Conservation (phyloP, 37 sponge, comb jelly and placozoan species). For the Diacarnus erythraeanus region DNA sequence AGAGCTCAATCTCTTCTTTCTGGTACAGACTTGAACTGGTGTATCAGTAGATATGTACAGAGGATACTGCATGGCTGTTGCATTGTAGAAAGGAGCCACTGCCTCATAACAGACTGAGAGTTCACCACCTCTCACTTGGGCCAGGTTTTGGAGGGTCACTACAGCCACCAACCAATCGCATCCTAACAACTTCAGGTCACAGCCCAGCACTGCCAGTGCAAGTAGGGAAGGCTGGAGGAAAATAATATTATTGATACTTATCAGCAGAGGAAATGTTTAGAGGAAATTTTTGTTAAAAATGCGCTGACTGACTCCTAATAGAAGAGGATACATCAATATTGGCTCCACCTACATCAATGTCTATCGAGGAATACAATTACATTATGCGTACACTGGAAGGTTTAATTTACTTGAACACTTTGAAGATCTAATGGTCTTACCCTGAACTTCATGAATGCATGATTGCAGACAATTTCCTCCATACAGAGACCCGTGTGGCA, state of each 20-base stretch:
- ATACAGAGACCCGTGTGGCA: slow-evolving; percentile 37
- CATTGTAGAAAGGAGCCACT: slow-evolving; percentile 39
- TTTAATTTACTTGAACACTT: no score
- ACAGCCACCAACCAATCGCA: slow-evolving; percentile 56
- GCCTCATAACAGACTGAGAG: slow-evolving; percentile 69
- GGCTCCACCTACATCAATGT: no score
- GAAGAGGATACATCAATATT: no score
- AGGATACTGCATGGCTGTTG: slow-evolving; percentile 22
- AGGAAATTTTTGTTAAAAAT: no score
- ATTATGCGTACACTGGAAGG: no score
- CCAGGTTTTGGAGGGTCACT: slow-evolving; percentile 26
- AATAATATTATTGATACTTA: background rate
- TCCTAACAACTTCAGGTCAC: slow-evolving; percentile 60
- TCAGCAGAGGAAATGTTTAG: no score
- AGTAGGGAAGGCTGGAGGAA: slow-evolving; percentile 39
- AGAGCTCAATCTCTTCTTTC: no score
- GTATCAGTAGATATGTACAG: slow-evolving; percentile 10
- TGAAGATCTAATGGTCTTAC: no score
- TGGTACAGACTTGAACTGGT: no score
- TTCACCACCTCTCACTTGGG: slow-evolving; percentile 39
- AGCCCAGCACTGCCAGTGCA: slow-evolving; percentile 61
- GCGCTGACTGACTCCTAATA: no score
- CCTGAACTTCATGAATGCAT: slow-evolving; percentile 48
- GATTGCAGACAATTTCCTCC: slow-evolving; percentile 41
- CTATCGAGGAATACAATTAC: no score